Evolutionary conservation across 2,888 invertebrate genomes (phyloP), one percentile per base, ranked within the genome.

Genomic region (Drosophila barbarae): DNA sequence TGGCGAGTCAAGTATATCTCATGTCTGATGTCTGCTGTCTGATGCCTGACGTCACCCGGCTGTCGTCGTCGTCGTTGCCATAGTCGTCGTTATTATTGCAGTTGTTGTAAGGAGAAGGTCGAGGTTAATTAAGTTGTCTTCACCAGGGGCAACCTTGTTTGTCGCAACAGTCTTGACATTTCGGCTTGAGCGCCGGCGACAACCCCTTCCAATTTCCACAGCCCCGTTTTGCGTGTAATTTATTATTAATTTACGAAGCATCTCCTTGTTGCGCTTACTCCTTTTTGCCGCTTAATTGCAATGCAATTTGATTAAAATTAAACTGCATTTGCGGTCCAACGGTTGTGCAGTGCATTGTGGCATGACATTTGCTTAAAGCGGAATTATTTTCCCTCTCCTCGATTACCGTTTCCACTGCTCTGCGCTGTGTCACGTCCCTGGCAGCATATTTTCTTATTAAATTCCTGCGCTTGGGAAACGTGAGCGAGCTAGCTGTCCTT

Each of bases 111-210:
- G 75, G 73, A 81, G 87, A 87, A 87, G 87, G 87, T 87, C 87
- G 87, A 87, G 87, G 87, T 87, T 87, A 87, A 87, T 87, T 87
- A 80, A 87, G 86, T 85, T 87, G 87, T 87, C 87, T 82, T 86
- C 72, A 67, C 78, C 77, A 68, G 53, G 78, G 76, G 71, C 69
- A 63, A 77, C 80, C 80, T 85, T 73, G 83, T 76, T 73, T 52
- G 69, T 42, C 44, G 74, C 53, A 50, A 71, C 64, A 60, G 50
- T 79, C 82, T 78, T 79, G 79, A 79, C 82, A 79, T 79, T 81
- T 78, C 68, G 65, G 69, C 72, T 68, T 51, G 53, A 65, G 56
- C n/a, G 35, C 21, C 32, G 44, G 30, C 35, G 38, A 44, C 26
- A 39, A 5, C 47, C 13, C 53, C 9, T 34, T 26, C 50, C 32